Percentiles rank a stretch among this genome's conserved stretches.
Conservation (phyloP, 2,113 vertebrate genomes). For the Grallaria varia region DNA sequence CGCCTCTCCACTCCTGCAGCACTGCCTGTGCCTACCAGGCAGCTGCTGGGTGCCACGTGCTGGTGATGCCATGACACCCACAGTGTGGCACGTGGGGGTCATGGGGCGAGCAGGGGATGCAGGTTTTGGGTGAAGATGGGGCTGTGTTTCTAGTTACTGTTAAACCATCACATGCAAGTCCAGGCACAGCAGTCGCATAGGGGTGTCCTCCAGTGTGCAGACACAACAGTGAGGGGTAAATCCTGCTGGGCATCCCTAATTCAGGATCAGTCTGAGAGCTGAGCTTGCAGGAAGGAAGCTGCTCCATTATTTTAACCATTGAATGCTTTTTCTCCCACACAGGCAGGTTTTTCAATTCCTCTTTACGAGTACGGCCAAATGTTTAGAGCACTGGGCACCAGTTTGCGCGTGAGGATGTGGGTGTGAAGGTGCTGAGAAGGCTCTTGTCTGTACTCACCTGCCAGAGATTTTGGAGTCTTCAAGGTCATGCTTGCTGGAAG, state of each 20-base stretch:
- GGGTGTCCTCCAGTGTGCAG: not conserved
- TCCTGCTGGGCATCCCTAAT: not conserved
- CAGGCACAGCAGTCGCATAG: rapidly evolving
- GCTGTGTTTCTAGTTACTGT: not conserved
- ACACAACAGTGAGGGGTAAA: not conserved
- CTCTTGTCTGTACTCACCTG: not conserved
- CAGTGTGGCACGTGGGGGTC: rapidly evolving
- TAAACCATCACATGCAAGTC: rapidly evolving
- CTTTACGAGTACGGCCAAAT: not conserved
- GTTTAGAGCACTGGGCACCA: not conserved
- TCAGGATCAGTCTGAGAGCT: not conserved
- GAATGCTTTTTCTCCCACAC: not conserved
- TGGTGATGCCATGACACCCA: rapidly evolving
- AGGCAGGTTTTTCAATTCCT: not conserved
- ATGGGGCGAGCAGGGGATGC: rapidly evolving
- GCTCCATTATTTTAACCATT: not conserved
- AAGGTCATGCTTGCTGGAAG: not conserved
- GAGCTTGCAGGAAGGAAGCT: not conserved
- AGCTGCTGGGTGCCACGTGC: not conserved
- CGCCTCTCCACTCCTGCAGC: rapidly evolving
- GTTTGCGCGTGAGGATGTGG: not conserved
- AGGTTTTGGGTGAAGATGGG: not conserved
- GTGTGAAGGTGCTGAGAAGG: not conserved
- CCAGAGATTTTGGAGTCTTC: not conserved
- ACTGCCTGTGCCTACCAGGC: not conserved